Conservation (phyloP, 1,140 invertebrate genomes). For the Magallana ariakensis region DNA sequence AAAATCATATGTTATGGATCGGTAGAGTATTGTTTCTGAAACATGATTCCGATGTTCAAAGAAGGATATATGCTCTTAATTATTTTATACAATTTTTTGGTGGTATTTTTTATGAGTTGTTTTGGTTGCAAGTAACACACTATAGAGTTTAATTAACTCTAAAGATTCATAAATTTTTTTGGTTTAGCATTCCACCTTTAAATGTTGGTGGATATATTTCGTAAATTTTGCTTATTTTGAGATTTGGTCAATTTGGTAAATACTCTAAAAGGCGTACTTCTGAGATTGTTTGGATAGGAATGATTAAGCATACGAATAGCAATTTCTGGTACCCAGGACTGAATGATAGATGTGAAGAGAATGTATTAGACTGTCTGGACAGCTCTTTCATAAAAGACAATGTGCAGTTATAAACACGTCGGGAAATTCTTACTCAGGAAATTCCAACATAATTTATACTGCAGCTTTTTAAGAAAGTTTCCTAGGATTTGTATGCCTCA, state of each 20-base stretch:
- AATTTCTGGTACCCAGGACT: neutral
- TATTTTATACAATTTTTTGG: too few species aligned
- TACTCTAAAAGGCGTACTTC: neutral
- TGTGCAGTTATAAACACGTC: neutral
- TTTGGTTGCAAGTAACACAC: too few species aligned
- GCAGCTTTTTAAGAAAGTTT: neutral
- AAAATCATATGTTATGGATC: too few species aligned
- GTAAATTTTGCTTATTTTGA: too few species aligned
- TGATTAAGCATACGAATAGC: neutral
- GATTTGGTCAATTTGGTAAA: neutral
- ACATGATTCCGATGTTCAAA: too few species aligned
- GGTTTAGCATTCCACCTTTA: too few species aligned
- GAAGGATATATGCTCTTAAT: too few species aligned
- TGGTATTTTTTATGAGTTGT: too few species aligned
- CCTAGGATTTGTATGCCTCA: neutral
- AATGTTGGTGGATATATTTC: too few species aligned
- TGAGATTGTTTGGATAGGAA: neutral
- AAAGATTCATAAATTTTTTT: too few species aligned
- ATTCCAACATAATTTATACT: neutral
- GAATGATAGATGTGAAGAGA: neutral
- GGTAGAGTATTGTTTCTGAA: too few species aligned
- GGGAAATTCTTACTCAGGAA: neutral
- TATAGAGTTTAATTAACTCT: too few species aligned
- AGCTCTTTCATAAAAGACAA: neutral
- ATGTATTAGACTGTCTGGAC: neutral